Conservation (phyloP, 2,888 invertebrate genomes). For the Ariolimax columbianus region DNA sequence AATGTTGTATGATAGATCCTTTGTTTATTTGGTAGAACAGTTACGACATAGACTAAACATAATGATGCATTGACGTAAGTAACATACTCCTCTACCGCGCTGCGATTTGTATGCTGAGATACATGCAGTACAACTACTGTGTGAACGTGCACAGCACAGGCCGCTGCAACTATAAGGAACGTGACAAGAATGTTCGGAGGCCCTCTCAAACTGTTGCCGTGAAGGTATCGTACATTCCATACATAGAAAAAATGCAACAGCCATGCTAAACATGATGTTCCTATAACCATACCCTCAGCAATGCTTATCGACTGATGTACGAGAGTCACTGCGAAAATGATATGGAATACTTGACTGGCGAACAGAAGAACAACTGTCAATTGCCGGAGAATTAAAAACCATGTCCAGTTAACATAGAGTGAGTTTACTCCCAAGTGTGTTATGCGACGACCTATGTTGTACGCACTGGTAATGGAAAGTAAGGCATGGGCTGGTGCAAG, state of each 20-base stretch:
- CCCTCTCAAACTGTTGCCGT: constrained; percentile 82
- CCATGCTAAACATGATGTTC: constrained; percentile 88
- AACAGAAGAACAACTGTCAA: constrained; percentile 83
- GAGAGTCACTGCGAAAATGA: constrained; percentile 78
- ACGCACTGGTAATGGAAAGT: constrained; percentile 88
- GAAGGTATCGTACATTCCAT: constrained; percentile 83
- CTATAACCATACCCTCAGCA: constrained; percentile 86
- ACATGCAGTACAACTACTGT: constrained; percentile 81
- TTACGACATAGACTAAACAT: constrained; percentile 85
- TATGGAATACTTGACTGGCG: constrained; percentile 84
- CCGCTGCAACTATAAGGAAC: constrained; percentile 85
- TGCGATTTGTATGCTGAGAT: constrained; percentile 56
- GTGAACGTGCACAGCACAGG: constrained; percentile 85
- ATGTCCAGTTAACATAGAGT: constrained; percentile 80
- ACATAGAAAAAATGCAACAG: constrained; percentile 88
- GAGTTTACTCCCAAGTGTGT: constrained; percentile 84
- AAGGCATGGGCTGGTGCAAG: constrained; percentile 85
- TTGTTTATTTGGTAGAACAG: constrained; percentile 83
- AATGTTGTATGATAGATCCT: constrained; percentile 54
- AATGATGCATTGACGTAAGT: constrained; percentile 77
- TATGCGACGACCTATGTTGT: constrained; percentile 86
- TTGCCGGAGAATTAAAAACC: constrained; percentile 64
- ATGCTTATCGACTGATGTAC: constrained; percentile 78
- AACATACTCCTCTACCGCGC: constrained; percentile 65
- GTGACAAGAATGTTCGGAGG: constrained; percentile 85